Base-by-base conservation (phyloP, 2,113 vertebrate genomes). In the Chloropsis hardwickii region DNA sequence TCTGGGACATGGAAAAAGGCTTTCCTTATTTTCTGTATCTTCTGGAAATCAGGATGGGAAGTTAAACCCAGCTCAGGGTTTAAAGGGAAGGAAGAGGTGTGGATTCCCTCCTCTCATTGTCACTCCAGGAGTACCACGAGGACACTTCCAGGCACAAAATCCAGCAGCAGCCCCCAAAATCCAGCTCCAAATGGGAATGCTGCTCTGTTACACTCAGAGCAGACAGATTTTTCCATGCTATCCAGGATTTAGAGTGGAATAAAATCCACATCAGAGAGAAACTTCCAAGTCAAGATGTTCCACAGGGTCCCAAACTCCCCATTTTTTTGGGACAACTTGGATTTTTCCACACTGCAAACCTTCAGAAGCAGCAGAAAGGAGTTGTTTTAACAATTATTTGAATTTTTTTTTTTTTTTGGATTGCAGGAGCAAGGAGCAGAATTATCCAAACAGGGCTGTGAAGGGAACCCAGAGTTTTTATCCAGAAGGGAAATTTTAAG, bases 301-400 rank as follows among this genome's bases (percentile, higher is more conserved):
- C 80, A 61, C 10, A 35, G 12, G 8, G 3, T 61, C 48, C 67
- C 95, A 87, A 70, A 31, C 12, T 42, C 88, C 79, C 31, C 40
- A 69, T 48, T 56, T 96, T 82, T 86, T 95, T 17, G 92, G 48
- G 83, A 87, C 48, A 64, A 47, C 40, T 15, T 4, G 8, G 31
- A 74, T 86, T 94, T 94, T 54, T 89, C 76, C 61, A 88, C 65
- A 23, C 79, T 81, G 56, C 23, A 94, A 92, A 87, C 70, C 94
- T 91, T 78, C 86, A 79, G n/a, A 90, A 62, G 50, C 1, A 67
- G 56, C 71, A 92, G 54, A 76, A 92, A 28, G 37, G 10, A 89
- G 51, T 12, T 48, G 28, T 27, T 73, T 4, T 0, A 62, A 25
- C 12, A 5, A 18, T 12, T 17, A 40, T 35, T 67, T 35, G 0